These are phyloP conservation scores for Melanerpes aurifrons DNA, from an alignment of 2,113 vertebrate genomes.

Conservation along the genomic window DNA sequence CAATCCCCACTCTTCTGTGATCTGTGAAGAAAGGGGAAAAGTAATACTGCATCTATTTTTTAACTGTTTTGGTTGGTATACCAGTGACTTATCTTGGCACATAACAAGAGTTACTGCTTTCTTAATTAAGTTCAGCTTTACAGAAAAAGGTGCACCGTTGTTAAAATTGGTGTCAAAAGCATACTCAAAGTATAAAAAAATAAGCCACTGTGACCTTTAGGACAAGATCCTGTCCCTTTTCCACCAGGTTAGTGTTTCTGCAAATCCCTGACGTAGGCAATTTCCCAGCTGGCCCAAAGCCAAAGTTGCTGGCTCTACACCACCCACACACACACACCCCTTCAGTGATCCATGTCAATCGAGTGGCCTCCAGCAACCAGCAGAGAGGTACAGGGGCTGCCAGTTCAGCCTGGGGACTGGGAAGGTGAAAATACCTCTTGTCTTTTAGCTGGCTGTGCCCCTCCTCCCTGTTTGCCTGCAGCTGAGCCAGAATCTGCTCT, in stretches of 20 bases:
- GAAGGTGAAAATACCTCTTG: not conserved
- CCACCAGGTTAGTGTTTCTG: not conserved
- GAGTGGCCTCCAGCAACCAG: not conserved
- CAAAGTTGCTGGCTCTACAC: slow-evolving; percentile 23
- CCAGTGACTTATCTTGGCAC: not conserved
- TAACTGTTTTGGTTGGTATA: not conserved
- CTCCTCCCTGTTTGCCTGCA: not conserved
- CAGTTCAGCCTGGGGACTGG: not conserved
- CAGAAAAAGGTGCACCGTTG: not conserved
- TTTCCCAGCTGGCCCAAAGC: slow-evolving; percentile 42
- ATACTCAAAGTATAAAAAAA: slow-evolving; percentile 1
- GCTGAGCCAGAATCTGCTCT: not conserved
- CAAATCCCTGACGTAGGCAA: slow-evolving; percentile 44
- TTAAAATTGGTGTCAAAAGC: not conserved
- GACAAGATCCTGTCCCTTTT: slow-evolving; percentile 16
- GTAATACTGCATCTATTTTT: not conserved
- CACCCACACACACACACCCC: slow-evolving; percentile 27
- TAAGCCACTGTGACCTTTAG: not conserved
- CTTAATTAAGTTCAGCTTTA: not conserved
- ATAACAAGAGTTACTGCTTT: not conserved
- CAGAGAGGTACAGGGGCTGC: not conserved
- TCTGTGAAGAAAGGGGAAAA: not conserved
- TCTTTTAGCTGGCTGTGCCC: not conserved
- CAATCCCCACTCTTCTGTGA: too few species aligned
- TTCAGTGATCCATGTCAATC: slow-evolving; percentile 14